Evolutionary conservation across 2,888 invertebrate species (phyloP), one percentile per base, ranked within the genome.

Genomic region (Xanthostigma xanthostigma): DNA sequence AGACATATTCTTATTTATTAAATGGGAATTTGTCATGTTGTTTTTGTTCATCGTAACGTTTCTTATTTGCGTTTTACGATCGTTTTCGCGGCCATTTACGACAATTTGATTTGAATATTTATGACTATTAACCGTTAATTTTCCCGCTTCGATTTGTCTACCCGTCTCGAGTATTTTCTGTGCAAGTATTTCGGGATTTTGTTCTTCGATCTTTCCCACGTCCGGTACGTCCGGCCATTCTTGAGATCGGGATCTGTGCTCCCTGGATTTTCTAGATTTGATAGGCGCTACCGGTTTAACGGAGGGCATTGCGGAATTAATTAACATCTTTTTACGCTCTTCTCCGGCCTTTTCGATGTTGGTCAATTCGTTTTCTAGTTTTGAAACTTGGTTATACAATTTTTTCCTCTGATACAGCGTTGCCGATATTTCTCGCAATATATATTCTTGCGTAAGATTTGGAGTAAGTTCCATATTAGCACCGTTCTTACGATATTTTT

Each of bases 151-250:
- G 51, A 91, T 84, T 69, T 91, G 90, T 1, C 91, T 73, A 8
- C 91, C 90, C 0, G 88, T 89, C 66, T 91, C 91, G 37, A 91
- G 69, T 55, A 92, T 91, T 64, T 92, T 92, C 64, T 88, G 87
- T 1, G 91, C 91, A 47, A 91, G 69, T 46, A 91, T 77, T 65
- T 91, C 91, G 0, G 91, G 91, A 68, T 92, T 91, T 63, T 89
- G 89, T 63, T 92, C 92, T 61, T 91, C 87, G 51, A 91, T 91
- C 67, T 90, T 91, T 2, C 85, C 87, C 46, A 90, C 79, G 57
- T 91, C 89, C 2, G 91, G 90, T 35, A 91, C 84, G 58, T 90
- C 89, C 0, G 90, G 90, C 91, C 91, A 91, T 61, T 91, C 91
- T 60, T 90, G 89, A 0, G 89, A 87, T 3, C 90, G 75, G 8